Conservation (phyloP, 2,888 invertebrate genomes). For the Microctonus hyperodae region DNA sequence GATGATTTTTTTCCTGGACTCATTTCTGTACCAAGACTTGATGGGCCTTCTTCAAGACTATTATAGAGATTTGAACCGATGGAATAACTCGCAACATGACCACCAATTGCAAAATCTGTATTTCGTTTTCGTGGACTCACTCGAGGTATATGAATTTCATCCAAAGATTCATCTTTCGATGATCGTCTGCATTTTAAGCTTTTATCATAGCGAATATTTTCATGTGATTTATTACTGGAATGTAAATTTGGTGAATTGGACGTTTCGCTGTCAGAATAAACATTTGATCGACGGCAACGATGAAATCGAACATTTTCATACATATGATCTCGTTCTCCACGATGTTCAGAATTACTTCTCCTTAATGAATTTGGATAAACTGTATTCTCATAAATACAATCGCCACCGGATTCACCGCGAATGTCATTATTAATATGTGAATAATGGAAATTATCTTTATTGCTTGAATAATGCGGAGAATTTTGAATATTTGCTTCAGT, state of each 20-base stretch:
- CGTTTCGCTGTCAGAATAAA: conserved; percentile 13
- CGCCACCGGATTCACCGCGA: neutral
- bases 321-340: conserved; percentile 43
- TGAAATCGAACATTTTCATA: conserved; percentile 53
- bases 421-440: neutral
- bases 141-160: conserved; percentile 56
- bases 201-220: conserved; percentile 20
- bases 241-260: neutral
- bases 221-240: conserved; percentile 17
- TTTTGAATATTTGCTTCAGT: conserved; percentile 60
- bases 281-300: conserved; percentile 38
- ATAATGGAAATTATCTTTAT: conserved; percentile 12
- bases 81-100: conserved; percentile 49
- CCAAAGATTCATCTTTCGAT: conserved; percentile 45
- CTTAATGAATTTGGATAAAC: conserved; percentile 41
- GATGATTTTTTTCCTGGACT: conserved; percentile 47
- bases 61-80: conserved; percentile 35
- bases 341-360: conserved; percentile 54
- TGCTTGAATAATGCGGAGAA: conserved; percentile 45
- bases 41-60: conserved; percentile 46
- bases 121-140: conserved; percentile 50
- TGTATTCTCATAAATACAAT: conserved; percentile 20
- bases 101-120: conserved; percentile 57
- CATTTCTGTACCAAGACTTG: conserved; percentile 49
- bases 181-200: conserved; percentile 31